phyloP scores from a whole-genome alignment of 2,113 vertebrate genomes.

The Lepidothrix coronata region DNA sequence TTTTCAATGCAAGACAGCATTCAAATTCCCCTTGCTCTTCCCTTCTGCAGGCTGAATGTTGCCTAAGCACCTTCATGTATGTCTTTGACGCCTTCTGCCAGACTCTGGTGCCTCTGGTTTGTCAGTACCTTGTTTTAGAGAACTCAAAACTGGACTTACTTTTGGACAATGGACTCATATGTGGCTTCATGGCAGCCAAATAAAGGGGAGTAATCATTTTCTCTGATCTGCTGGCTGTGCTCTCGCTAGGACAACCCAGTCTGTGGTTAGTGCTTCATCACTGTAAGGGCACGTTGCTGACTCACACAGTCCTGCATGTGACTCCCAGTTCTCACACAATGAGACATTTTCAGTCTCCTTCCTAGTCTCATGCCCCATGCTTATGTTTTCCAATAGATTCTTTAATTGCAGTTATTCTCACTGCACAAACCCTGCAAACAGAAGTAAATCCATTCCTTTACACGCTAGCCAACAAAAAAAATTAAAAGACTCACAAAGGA shows the following conservation, averaged over 20 bases:
- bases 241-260: background rate
- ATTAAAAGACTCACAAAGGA: background rate
- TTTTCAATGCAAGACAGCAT: background rate
- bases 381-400: background rate
- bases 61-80: background rate
- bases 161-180: background rate
- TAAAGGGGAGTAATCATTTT: background rate
- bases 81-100: background rate
- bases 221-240: background rate
- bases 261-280: constrained; percentile 33
- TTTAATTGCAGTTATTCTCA: background rate
- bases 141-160: background rate
- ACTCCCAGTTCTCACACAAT: constrained; percentile 22
- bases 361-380: background rate
- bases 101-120: background rate
- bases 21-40: background rate
- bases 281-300: background rate
- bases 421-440: background rate
- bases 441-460: background rate
- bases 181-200: background rate
- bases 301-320: background rate
- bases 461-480: background rate
- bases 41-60: background rate
- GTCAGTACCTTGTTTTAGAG: background rate
- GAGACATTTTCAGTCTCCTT: constrained; percentile 16